phyloP scores from a whole-genome alignment of 2,888 invertebrate genomes.

The Encarsia formosa region DNA sequence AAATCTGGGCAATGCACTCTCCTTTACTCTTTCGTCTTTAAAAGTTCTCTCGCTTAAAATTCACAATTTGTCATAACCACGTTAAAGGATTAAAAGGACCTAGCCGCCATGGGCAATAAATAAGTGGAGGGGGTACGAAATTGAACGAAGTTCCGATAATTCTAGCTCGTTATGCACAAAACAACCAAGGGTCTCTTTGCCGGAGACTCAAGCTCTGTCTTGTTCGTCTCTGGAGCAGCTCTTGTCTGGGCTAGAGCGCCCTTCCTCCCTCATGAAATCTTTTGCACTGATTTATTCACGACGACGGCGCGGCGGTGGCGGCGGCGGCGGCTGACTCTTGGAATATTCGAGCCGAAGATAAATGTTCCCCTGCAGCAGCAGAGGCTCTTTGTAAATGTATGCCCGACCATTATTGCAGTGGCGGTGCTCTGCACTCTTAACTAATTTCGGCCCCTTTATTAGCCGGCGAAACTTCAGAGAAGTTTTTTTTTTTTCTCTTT shows the following conservation, averaged over 20 bases:
- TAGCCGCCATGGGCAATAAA: too few species aligned
- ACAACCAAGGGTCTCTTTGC: not conserved
- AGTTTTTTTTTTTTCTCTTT: not conserved
- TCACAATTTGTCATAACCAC: too few species aligned
- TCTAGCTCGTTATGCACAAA: constrained; percentile 1
- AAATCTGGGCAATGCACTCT: too few species aligned
- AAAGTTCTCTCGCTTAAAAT: too few species aligned
- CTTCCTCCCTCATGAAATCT: constrained; percentile 3
- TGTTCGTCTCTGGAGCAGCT: not conserved
- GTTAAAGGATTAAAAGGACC: too few species aligned
- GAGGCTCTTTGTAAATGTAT: not conserved
- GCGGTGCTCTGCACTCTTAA: too few species aligned
- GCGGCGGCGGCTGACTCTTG: not conserved
- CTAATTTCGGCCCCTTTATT: not conserved
- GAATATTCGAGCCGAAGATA: constrained; percentile 5
- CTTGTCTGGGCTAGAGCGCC: not conserved
- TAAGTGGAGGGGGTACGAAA: too few species aligned
- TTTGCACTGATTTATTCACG: constrained; percentile 14
- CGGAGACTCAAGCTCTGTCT: not conserved
- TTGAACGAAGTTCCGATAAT: constrained; percentile 3
- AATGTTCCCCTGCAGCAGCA: not conserved
- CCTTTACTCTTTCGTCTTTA: too few species aligned
- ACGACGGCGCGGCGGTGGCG: not conserved
- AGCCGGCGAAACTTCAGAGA: not conserved
- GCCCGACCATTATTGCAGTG: not conserved